Evolutionary conservation across 2,888 invertebrate species (phyloP).

Genomic region (Drosophila picticornis): DNA sequence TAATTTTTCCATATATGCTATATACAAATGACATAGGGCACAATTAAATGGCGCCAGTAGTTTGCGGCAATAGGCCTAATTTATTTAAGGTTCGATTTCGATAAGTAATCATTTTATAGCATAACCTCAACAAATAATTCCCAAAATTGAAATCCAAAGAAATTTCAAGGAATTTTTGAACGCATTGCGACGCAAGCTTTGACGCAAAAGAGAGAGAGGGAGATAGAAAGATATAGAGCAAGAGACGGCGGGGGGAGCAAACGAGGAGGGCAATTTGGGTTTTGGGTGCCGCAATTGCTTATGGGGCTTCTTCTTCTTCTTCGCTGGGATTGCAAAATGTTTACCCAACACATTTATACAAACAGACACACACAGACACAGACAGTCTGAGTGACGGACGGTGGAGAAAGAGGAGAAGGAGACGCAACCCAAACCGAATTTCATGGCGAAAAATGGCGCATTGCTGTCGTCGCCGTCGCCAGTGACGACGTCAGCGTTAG

Average conservation of each 20-base stretch:
- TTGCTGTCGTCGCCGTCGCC: slow-evolving; percentile 78
- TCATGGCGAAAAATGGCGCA: slow-evolving; percentile 82
- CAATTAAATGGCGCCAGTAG: too few relatives aligned
- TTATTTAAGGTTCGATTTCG: background rate
- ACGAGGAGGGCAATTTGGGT: slow-evolving; percentile 5
- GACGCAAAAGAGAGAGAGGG: slow-evolving; percentile 17
- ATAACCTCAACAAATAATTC: slow-evolving; percentile 3
- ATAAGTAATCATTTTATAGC: background rate
- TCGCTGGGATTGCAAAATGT: slow-evolving; percentile 61
- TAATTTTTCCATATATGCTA: background rate
- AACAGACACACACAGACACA: slow-evolving; percentile 8
- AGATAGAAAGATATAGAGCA: background rate
- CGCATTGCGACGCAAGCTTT: slow-evolving; percentile 48
- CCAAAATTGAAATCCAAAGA: slow-evolving; percentile 9
- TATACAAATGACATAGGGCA: background rate
- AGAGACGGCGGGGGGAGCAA: background rate
- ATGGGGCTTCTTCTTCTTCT: slow-evolving; percentile 71
- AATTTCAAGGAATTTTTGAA: slow-evolving; percentile 45
- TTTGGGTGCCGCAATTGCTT: slow-evolving; percentile 32
- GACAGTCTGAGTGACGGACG: slow-evolving; percentile 29
- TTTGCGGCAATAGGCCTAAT: background rate
- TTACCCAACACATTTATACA: slow-evolving; percentile 58
- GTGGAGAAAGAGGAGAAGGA: slow-evolving; percentile 35
- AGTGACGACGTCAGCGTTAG: slow-evolving; percentile 45
- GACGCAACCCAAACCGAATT: slow-evolving; percentile 64